These are phyloP conservation scores for Planiliza haematocheilus DNA, from an alignment of 2,113 vertebrate species.

Conservation along the genomic window DNA sequence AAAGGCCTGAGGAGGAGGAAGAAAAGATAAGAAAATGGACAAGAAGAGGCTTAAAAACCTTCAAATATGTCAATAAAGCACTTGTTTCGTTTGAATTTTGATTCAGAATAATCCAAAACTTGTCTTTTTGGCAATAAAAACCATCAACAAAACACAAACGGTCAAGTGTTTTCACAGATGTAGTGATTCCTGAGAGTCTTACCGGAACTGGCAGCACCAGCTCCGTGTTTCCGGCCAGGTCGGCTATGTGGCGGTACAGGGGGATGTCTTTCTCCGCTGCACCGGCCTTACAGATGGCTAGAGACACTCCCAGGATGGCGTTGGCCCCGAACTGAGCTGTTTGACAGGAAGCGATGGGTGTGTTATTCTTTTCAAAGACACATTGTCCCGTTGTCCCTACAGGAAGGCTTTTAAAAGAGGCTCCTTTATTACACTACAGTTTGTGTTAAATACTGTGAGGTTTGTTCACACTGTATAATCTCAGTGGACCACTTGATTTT, in stretches of 20 bases:
- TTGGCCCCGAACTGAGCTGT: constrained; percentile 95
- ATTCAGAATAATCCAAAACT: no score
- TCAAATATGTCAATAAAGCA: no score
- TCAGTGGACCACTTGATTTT: no score
- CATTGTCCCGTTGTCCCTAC: no score
- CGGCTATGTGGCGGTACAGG: constrained; percentile 95
- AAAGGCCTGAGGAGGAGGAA: constrained; percentile 85
- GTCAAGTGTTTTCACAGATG: no score
- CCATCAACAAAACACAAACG: no score
- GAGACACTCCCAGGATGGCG: constrained; percentile 93
- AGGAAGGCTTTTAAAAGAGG: no score
- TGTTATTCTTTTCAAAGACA: neutral
- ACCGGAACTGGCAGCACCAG: constrained; percentile 96
- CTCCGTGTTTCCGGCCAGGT: constrained; percentile 94
- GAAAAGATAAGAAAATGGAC: neutral
- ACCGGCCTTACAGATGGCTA: constrained; percentile 94
- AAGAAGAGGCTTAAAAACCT: neutral
- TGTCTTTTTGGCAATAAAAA: no score
- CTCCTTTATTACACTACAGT: no score
- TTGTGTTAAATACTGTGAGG: no score
- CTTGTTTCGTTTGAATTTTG: no score
- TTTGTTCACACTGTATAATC: no score
- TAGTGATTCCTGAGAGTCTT: constrained; percentile 73
- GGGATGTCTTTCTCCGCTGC: constrained; percentile 92
- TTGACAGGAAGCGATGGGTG: constrained; percentile 3